A percentile compares a stretch with the other conserved stretches of the same genome.
These are phyloP conservation scores for Oscheius sp. DNA, from an alignment of 1,140 invertebrate species.

Conservation along the genomic window DNA sequence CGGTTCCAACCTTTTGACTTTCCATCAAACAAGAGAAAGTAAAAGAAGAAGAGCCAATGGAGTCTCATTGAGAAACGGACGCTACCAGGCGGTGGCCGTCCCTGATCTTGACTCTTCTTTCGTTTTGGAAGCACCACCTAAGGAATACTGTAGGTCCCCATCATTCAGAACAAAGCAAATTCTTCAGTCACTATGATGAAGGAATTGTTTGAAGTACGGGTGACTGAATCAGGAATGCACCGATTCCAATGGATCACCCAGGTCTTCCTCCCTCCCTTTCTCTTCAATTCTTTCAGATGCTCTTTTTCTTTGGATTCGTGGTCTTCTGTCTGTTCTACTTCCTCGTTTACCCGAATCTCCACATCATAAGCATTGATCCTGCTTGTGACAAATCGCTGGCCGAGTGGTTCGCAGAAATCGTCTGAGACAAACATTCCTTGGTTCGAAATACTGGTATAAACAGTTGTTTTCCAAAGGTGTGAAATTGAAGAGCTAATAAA, in stretches of 20 bases:
- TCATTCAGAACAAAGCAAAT: background rate
- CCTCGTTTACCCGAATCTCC: conserved; percentile 47
- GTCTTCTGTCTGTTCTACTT: conserved; percentile 49
- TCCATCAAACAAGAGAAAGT: background rate
- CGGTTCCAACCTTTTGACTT: background rate
- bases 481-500: no score
- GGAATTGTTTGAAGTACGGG: conserved; percentile 5
- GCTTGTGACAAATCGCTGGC: conserved; percentile 42
- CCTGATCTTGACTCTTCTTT: background rate
- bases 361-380: conserved; percentile 47
- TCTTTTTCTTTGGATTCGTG: conserved; percentile 47
- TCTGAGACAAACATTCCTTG: background rate
- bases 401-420: conserved; percentile 38
- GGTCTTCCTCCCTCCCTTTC: background rate
- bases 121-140: background rate
- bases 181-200: conserved; percentile 3
- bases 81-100: background rate
- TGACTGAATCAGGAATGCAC: conserved; percentile 23
- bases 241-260: conserved; percentile 49
- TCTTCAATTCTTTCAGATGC: conserved; percentile 31
- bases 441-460: background rate
- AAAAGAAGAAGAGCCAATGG: background rate
- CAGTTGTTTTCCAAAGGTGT: no score
- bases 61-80: background rate
- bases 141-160: background rate